A percentile compares a stretch with the other conserved stretches of the same genome.
These are phyloP conservation scores for Caenorhabditis sinica DNA, from an alignment of 2,888 invertebrate genomes.

Conservation along the genomic window DNA sequence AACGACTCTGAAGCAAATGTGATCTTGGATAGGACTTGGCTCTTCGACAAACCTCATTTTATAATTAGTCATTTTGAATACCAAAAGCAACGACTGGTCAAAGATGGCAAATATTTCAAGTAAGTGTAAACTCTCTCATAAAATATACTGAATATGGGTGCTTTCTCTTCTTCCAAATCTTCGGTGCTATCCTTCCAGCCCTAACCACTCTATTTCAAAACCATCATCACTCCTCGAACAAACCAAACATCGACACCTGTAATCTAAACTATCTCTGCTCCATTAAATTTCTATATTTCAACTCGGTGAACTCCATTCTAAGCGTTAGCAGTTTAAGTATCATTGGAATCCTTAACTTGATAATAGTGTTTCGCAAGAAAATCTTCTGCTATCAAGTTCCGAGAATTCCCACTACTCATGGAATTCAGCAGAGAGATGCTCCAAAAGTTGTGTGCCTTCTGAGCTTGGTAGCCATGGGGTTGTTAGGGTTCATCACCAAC, in stretches of 20 bases:
- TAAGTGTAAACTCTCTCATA: too few relatives aligned
- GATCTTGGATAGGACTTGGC: slow-evolving; percentile 4
- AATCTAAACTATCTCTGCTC: slow-evolving; percentile 36
- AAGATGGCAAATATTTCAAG: slow-evolving; percentile 42
- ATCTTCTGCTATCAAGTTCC: slow-evolving; percentile 22
- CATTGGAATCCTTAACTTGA: slow-evolving; percentile 27
- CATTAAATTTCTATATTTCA: not conserved
- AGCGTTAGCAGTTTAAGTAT: slow-evolving; percentile 31
- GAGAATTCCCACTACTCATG: slow-evolving; percentile 17
- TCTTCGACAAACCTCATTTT: slow-evolving; percentile 2
- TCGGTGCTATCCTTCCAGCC: slow-evolving; percentile 33
- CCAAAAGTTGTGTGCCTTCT: slow-evolving; percentile 42
- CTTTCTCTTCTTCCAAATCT: slow-evolving; percentile 45
- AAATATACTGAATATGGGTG: too few relatives aligned
- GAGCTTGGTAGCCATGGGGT: slow-evolving; percentile 16
- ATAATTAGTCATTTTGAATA: slow-evolving; percentile 40
- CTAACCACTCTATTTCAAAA: slow-evolving; percentile 36
- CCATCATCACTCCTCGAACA: slow-evolving; percentile 1
- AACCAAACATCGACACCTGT: slow-evolving; percentile 22
- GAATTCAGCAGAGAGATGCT: slow-evolving; percentile 34
- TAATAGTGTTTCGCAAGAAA: slow-evolving; percentile 36
- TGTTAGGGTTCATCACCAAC: slow-evolving; percentile 15
- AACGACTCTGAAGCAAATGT: slow-evolving; percentile 25
- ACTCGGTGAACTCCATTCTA: slow-evolving; percentile 14
- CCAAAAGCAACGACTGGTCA: slow-evolving; percentile 25